phyloP scores from a whole-genome alignment of 2,888 invertebrate species.

The Troides helena region DNA sequence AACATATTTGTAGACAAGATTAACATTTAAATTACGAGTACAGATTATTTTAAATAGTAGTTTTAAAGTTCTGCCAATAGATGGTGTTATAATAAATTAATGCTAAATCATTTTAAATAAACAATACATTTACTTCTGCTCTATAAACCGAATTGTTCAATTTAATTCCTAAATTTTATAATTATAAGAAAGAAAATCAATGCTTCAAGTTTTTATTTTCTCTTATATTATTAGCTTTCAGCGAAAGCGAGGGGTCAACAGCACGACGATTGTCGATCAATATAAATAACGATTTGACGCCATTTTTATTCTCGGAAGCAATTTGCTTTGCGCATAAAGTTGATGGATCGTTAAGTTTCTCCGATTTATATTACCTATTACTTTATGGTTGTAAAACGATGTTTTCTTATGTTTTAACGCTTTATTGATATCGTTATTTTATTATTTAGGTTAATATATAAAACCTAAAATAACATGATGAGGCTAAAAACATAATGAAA shows the following conservation, averaged over 20 bases:
- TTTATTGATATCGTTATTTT: slow-evolving; percentile 6
- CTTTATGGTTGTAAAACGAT: slow-evolving; percentile 8
- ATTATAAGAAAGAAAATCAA: not conserved
- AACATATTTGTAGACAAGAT: no score
- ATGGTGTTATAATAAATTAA: no score
- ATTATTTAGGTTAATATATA: not conserved
- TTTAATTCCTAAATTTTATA: no score
- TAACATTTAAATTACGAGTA: no score
- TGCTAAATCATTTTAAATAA: no score
- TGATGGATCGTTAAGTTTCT: slow-evolving; percentile 31
- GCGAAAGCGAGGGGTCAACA: slow-evolving; percentile 14
- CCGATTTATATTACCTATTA: slow-evolving; percentile 21
- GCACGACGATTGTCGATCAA: slow-evolving; percentile 18
- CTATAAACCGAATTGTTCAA: no score
- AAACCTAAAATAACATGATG: not conserved
- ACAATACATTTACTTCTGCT: no score
- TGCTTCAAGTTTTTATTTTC: not conserved
- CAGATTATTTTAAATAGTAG: no score
- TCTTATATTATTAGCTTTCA: not conserved
- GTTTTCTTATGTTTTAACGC: slow-evolving; percentile 17
- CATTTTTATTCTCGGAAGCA: slow-evolving; percentile 34
- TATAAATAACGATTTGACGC: slow-evolving; percentile 22
- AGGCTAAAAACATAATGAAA: not conserved
- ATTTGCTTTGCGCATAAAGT: slow-evolving; percentile 29
- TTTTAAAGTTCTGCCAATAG: no score